Percentiles rank a stretch among this genome's conserved stretches.
Evolutionary conservation across 1,140 invertebrate species (phyloP).

Genomic region (Meloidogyne chitwoodi): DNA sequence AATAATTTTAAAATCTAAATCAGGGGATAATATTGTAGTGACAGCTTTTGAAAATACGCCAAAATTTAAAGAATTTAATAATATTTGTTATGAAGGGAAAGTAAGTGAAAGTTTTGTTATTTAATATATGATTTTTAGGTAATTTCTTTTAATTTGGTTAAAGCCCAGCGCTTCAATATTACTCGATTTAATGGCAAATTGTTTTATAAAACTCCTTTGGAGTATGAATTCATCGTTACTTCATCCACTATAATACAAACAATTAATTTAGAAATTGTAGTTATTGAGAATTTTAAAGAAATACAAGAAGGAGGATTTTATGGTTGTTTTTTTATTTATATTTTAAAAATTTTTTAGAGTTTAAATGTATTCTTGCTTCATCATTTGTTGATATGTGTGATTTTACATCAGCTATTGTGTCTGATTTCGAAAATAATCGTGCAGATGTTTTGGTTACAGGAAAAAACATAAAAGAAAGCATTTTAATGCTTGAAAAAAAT

Average conservation of each 20-base stretch:
- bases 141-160: neutral
- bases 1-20: no score
- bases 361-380: neutral
- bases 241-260: neutral
- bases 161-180: neutral
- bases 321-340: neutral
- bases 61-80: no score
- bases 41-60: no score
- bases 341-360: neutral
- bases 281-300: neutral
- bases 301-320: neutral
- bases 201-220: neutral
- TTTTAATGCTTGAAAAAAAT: no score
- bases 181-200: neutral
- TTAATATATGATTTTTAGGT: no score
- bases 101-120: no score
- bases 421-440: neutral
- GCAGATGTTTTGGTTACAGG: neutral
- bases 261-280: neutral
- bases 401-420: neutral
- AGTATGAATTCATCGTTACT: constrained; percentile 3
- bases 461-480: no score
- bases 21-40: no score
- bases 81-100: no score
- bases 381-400: neutral